Evolutionary conservation across 2,113 vertebrate species (phyloP), one percentile per base, ranked within the genome.

Genomic region (Hippocampus guttulatus): DNA sequence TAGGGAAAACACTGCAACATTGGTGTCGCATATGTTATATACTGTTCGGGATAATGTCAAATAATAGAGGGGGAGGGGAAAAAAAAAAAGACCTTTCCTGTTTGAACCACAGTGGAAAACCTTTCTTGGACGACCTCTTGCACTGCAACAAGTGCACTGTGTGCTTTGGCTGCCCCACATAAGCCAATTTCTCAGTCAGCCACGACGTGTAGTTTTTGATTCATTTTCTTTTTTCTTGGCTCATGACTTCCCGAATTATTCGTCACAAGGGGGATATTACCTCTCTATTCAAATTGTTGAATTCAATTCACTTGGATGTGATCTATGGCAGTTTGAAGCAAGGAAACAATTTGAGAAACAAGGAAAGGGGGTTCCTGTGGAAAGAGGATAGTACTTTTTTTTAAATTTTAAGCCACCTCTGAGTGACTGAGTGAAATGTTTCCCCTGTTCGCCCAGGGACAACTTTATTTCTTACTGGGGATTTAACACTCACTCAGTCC

Each of bases 401-500:
- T 96, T 96, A 96, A 96, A 95, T 95, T 96, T 93, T 93, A 93
- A 96, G 94, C 95, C 94, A 95, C 94, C 93, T 93, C 95, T 91
- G 96, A 94, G 43, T 65, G 94, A 95, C 94, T 95, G 94, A 98
- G 95, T 96, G 95, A 98, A 97, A 98, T 97, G 97, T 98, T 98
- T 98, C 94, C 94, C 94, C 93, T 90, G 92, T 94, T 95, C 93
- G 92, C 94, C 88, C 92, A 91, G 94, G 95, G 95, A 97, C 94
- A 93, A 96, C 95, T 98, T 98, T 98, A 98, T 98, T 96, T 97
- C 96, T 96, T 96, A 96, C 94, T 93, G 94, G 96, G 95, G 96
- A 97, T 95, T 96, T 96, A 95, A 95, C 93, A 95, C 94, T 94
- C 94, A 94, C 95, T 96, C 93, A 94, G 94, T 94, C 93, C 94